Conservation (phyloP, 2,113 vertebrate genomes). For the Muntiacus muntjak region DNA sequence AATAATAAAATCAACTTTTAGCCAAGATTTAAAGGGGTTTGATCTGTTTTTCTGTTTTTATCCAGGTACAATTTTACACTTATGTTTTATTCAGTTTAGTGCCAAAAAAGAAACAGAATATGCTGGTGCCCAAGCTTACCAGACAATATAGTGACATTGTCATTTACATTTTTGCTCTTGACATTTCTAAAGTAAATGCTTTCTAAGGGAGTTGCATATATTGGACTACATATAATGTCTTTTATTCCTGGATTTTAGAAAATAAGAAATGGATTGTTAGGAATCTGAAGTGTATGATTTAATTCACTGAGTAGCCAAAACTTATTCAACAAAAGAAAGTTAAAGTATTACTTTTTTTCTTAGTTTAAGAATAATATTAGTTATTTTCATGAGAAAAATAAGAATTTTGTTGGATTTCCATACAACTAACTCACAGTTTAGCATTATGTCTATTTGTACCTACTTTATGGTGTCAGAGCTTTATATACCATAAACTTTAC, state of each 20-base stretch:
- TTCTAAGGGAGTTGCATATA: neutral
- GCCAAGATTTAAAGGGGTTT: conserved; percentile 17
- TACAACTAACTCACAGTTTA: neutral
- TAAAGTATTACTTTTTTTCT: neutral
- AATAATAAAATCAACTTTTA: conserved; percentile 39
- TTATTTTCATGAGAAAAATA: neutral
- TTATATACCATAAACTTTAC: neutral
- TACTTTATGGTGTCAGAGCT: neutral
- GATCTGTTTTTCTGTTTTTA: neutral
- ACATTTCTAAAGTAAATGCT: conserved; percentile 31
- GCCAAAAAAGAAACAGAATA: conserved; percentile 16
- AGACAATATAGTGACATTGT: neutral
- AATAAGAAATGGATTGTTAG: neutral
- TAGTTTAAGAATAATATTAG: neutral
- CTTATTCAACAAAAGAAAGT: neutral
- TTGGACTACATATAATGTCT: neutral
- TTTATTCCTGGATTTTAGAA: conserved; percentile 24
- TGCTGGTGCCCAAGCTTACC: neutral
- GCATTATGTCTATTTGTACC: neutral
- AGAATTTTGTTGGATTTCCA: neutral
- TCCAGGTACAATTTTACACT: conserved; percentile 8
- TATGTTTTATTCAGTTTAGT: neutral
- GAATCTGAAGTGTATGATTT: neutral
- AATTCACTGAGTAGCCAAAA: neutral
- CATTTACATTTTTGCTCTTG: neutral